Evolutionary conservation across 2,797 vertebrate species (phyloP), one percentile per base, ranked within the genome.

Genomic region (Acanthurus tractus): DNA sequence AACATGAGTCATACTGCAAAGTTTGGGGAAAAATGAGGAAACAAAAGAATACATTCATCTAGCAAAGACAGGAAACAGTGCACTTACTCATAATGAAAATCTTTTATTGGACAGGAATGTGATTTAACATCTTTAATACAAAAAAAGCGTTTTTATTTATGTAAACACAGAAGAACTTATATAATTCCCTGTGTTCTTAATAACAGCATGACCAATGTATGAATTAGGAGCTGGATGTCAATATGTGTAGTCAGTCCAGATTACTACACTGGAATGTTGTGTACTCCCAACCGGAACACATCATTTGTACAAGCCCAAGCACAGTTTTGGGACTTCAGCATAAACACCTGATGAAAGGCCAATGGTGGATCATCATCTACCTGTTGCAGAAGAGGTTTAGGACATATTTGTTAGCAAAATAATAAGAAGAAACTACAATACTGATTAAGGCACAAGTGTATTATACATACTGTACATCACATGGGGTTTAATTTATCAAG

Each of bases 291-390:
- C 80, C 95, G 89, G 90, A 96, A 96, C 74, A 96, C 92, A 12
- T 95, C 92, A 49, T 96, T 96, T 42, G 92, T 94, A 90, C 95
- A 96, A 52, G 93, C 88, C 94, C 95, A 96, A 22, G 88, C 86
- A 23, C 88, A 82, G 56, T 91, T 92, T 45, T 91, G 75, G 23
- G 80, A 91, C 88, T 94, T 96, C 86, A 96, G 88, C 90, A 95
- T 81, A 81, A 96, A 96, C 59, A 96, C 88, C 76, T 96, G 94
- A 70, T 96, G 95, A 75, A 96, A 96, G 53, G 94, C 95, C 93
- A 96, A 94, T 23, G 95, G 94, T 56, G 88, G 94, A 81, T 96
- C 94, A 1, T 94, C 90, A 82, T 95, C 93, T 34, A 91, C 93
- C 93, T 96, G 70, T 84, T 61, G 78, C 40, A 69, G 36, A 34